These are phyloP conservation scores for Mamestra configurata DNA, from an alignment of 1,140 invertebrate genomes.

Conservation along the genomic window DNA sequence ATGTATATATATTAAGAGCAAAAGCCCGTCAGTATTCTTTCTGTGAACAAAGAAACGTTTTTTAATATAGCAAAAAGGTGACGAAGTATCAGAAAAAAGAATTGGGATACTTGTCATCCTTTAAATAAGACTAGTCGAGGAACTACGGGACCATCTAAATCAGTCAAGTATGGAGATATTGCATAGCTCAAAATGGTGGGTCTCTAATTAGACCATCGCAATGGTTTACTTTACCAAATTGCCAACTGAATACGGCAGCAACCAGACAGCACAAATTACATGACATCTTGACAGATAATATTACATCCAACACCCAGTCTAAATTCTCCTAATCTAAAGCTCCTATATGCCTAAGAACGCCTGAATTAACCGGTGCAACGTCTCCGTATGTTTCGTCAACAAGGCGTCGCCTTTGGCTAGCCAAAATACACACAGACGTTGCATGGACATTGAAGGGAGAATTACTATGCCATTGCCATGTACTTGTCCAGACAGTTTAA, in stretches of 20 bases:
- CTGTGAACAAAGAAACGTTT: too few species aligned
- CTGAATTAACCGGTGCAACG: conserved; percentile 28
- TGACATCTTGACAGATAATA: not conserved
- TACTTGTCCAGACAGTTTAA: conserved; percentile 40
- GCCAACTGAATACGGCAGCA: not conserved
- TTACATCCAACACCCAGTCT: not conserved
- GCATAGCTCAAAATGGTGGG: too few species aligned
- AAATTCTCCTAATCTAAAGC: conserved; percentile 4
- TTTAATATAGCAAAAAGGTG: too few species aligned
- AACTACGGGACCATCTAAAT: not conserved
- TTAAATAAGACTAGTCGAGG: too few species aligned
- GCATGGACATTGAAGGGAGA: conserved; percentile 31
- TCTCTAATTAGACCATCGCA: too few species aligned
- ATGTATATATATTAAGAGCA: too few species aligned
- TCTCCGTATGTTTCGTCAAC: conserved; percentile 12
- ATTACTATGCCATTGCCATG: conserved; percentile 35
- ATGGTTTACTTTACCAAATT: too few species aligned
- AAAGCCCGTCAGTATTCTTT: too few species aligned
- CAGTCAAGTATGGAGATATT: too few species aligned
- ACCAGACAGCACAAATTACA: not conserved
- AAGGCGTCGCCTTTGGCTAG: conserved; percentile 33
- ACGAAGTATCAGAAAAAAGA: too few species aligned
- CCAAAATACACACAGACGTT: conserved; percentile 38
- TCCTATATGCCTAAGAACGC: not conserved
- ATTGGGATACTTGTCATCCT: too few species aligned